Base-by-base conservation (phyloP, 2,888 invertebrate genomes). In the Drosophila helvetica region DNA sequence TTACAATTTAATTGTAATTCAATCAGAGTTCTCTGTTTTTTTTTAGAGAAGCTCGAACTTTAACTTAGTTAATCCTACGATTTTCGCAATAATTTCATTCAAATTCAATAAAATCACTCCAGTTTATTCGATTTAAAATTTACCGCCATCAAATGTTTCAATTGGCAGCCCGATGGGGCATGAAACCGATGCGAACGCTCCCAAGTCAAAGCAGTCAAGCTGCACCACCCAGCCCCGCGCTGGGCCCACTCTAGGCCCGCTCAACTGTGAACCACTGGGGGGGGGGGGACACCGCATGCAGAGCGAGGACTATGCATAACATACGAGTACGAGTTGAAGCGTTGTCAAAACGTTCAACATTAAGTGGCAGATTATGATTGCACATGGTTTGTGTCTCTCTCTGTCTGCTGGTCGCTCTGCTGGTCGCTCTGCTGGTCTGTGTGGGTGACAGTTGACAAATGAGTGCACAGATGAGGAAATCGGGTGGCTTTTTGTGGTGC, bases 361-460 rank as follows among this genome's bases (percentile, higher is more conserved):
- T 43, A 69, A 74, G 57, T 71, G 74, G 55, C 17, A 53, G 69
- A 68, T 71, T 68, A 66, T 56, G 72, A 53, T 33, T 56, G 56
- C 68, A 48, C 45, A 60, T 59, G 47, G 38, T 15, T 18, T 15
- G 25, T 51, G 27, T 17, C 17, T 33, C 45, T 51, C 30, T 33
- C 15, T 15, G 12, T 38, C 15, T 33, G 4, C n/a, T n/a, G n/a
- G n/a, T n/a, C n/a, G n/a, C n/a, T 12, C 33, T 12, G 33, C 5
- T 10, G 12, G 4, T 12, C 12, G 4, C 9, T 15, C 38, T 38
- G 38, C 0, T 15, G 38, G 67, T 47, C 59, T 59, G 75, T 51
- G 61, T 71, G 60, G 66, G 57, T 51, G 65, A 53, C 56, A 59
- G 70, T 68, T 81, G 79, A 74, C 69, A 80, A 59, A 60, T 84